phyloP scores from a whole-genome alignment of 2,113 vertebrate genomes.

The Sinocyclocheilus rhinocerous region DNA sequence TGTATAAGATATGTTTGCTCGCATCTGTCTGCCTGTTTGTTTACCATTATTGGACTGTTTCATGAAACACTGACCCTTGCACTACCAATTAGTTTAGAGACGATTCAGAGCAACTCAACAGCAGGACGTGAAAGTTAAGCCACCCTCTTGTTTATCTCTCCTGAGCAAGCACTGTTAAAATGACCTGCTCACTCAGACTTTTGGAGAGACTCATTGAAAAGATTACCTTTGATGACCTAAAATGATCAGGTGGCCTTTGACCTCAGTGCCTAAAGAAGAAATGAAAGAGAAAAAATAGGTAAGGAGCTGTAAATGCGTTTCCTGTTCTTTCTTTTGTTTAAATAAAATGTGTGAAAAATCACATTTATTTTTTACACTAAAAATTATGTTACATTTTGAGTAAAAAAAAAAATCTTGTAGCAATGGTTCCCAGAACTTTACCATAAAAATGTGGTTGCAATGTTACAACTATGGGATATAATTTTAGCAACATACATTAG shows the following conservation, averaged over 20 bases:
- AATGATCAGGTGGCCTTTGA: conserved; percentile 28
- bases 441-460: neutral
- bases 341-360: neutral
- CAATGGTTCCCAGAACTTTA: neutral
- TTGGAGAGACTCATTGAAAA: conserved; percentile 37
- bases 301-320: neutral
- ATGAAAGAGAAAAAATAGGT: conserved; percentile 9
- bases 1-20: neutral
- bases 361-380: no score
- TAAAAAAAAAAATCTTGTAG: neutral
- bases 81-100: conserved; percentile 22
- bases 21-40: neutral
- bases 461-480: neutral
- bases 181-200: conserved; percentile 31
- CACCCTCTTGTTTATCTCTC: conserved; percentile 41
- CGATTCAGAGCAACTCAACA: neutral
- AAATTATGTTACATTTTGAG: neutral
- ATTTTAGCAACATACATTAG: neutral
- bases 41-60: neutral
- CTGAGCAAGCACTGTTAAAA: conserved; percentile 40
- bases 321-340: neutral
- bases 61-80: neutral
- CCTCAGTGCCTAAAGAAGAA: conserved; percentile 25
- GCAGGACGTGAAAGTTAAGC: conserved; percentile 34
- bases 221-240: conserved; percentile 36